These are phyloP conservation scores for Aphelinus certus DNA, from an alignment of 1,140 invertebrate species.

Conservation along the genomic window DNA sequence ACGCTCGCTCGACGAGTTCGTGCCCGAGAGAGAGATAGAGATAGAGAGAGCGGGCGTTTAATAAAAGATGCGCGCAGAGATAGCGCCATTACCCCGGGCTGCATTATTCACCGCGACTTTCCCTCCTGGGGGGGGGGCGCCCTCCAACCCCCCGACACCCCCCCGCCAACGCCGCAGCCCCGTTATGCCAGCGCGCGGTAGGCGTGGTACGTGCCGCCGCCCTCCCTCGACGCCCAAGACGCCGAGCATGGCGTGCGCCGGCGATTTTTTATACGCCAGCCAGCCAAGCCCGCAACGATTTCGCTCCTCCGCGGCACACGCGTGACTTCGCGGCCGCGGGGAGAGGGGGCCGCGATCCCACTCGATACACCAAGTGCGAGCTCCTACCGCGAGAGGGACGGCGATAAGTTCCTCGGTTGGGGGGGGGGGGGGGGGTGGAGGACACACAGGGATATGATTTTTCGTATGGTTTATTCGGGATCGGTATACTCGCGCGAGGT, in stretches of 20 bases:
- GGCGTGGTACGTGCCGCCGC: constrained; percentile 28
- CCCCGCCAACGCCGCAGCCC: constrained; percentile 53
- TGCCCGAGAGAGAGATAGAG: background rate
- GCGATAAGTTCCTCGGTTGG: too few species aligned
- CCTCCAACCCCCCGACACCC: constrained; percentile 53
- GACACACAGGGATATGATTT: too few species aligned
- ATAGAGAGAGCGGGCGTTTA: constrained; percentile 59
- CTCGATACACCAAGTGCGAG: too few species aligned
- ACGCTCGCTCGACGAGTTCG: too few species aligned
- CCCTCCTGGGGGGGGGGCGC: too few species aligned
- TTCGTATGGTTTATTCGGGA: too few species aligned
- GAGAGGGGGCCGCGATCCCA: too few species aligned
- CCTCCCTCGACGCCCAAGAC: background rate
- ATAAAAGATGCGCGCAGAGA: constrained; percentile 68
- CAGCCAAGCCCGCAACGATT: background rate
- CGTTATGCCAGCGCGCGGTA: constrained; percentile 58
- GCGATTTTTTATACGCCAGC: constrained; percentile 32
- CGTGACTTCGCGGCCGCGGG: background rate
- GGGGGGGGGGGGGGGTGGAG: too few species aligned
- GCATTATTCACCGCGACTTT: constrained; percentile 67
- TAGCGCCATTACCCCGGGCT: constrained; percentile 67
- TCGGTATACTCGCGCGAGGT: too few species aligned
- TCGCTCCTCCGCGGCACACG: background rate
- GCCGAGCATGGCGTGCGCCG: background rate
- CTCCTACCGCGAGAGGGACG: too few species aligned